Evolutionary conservation across 2,113 vertebrate species (phyloP), one percentile per base, ranked within the genome.

Genomic region (Tenebrosternarchus preto): DNA sequence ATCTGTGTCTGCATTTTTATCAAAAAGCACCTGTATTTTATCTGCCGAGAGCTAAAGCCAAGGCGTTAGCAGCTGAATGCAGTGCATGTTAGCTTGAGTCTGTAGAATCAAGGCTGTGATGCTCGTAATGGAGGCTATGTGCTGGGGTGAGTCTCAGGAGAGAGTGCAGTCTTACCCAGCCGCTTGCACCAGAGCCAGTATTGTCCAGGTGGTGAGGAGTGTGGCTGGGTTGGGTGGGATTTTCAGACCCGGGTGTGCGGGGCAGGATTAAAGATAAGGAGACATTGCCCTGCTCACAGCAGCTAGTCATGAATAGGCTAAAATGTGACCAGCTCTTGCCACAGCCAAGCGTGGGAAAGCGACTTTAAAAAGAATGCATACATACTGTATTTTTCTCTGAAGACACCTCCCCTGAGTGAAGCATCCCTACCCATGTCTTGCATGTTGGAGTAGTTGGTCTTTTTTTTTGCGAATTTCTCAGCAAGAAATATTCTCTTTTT

Each of bases 181-280:
- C 0, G 43, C 27, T 39, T 64, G 68, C 68, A 80, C 16, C 7
- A 33, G 59, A 50, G 78, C 78, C 78, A 80, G 69, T 59, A 80
- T 55, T 64, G 69, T 80, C 43, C 78, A 80, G 69, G 27, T 80
- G 78, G 39, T 73, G 78, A 24, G 25, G 46, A 19, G 59, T 73
- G n/a, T 27, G 72, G 36, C 69, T 73, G 69, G 68, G 59, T 31
- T 20, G 43, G 60, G 31, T 39, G 64, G 20, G 33, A 50, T 64
- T 73, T 72, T 73, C 7, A 72, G 53, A 24, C 68, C 57, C 25
- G 61, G 69, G 25, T 80, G 78, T 80, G 29, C 72, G 22, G 70
- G 25, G 43, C 61, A 27, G 71, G 71, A 74, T 80, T 74, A 57
- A 66, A 67, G 60, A 74, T 74, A 75, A 75, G 46, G 27, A 59